These are phyloP conservation scores for Nemapogon koenigi DNA, from an alignment of 2,888 invertebrate species.

Conservation along the genomic window DNA sequence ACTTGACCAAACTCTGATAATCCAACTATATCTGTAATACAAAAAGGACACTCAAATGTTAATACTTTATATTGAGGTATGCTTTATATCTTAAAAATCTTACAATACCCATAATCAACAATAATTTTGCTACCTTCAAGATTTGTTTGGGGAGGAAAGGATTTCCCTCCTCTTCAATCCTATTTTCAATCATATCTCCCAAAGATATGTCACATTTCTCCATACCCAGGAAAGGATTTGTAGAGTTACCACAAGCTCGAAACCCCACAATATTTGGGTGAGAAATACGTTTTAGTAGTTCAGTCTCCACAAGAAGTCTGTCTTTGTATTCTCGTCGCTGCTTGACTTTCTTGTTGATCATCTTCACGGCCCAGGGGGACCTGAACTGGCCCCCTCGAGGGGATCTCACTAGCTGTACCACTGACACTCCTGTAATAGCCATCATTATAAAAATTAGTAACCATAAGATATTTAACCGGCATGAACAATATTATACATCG, in stretches of 20 bases:
- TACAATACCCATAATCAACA: no score
- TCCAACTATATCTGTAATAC: no score
- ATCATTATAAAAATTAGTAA: neutral
- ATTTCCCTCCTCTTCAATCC: conserved; percentile 58
- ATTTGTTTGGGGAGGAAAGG: conserved; percentile 70
- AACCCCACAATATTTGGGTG: conserved; percentile 89
- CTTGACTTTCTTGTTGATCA: conserved; percentile 63
- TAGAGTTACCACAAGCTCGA: conserved; percentile 56
- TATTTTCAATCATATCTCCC: conserved; percentile 76
- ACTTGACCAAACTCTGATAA: no score
- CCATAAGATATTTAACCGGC: no score
- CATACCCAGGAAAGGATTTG: conserved; percentile 75
- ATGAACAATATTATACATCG: no score
- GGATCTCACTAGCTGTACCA: conserved; percentile 77
- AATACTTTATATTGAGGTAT: no score
- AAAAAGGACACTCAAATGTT: no score
- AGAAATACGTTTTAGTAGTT: conserved; percentile 69
- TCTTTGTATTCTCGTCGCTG: conserved; percentile 49
- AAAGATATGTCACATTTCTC: conserved; percentile 78
- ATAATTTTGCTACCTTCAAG: no score
- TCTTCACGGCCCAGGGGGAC: conserved; percentile 90
- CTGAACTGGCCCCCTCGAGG: conserved; percentile 69
- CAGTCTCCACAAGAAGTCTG: conserved; percentile 74
- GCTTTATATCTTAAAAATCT: no score
- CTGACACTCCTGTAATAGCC: conserved; percentile 69